Conservation (phyloP, 2,113 vertebrate genomes). For the Podilymbus podiceps region DNA sequence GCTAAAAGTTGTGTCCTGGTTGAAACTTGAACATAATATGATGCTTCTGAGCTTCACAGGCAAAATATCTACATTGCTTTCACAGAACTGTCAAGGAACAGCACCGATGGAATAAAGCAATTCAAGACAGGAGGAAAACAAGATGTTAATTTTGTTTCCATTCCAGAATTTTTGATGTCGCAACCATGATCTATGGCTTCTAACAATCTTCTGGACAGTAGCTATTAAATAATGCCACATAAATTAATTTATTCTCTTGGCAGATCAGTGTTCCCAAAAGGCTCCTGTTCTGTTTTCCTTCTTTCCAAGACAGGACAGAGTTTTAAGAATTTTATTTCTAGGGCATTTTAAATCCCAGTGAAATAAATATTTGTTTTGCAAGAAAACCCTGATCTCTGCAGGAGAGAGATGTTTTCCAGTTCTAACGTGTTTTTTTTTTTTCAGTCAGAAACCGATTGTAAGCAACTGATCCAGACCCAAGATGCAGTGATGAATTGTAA, state of each 20-base stretch:
- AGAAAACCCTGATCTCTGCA: background rate
- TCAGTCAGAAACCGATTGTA: background rate
- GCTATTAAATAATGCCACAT: background rate
- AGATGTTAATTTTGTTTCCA: background rate
- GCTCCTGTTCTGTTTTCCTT: background rate
- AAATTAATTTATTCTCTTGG: conserved; percentile 5
- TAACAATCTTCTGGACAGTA: background rate
- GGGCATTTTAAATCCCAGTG: background rate
- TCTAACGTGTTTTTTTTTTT: background rate
- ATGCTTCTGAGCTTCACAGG: background rate
- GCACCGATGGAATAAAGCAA: fast-evolving
- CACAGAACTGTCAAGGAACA: background rate
- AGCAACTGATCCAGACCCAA: background rate
- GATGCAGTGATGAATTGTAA: background rate
- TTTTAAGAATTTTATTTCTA: background rate
- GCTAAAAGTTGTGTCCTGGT: background rate
- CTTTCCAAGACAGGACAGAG: background rate
- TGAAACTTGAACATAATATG: background rate
- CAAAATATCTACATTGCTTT: background rate
- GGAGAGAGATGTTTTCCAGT: background rate
- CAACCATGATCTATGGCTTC: conserved; percentile 25
- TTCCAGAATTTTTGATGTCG: conserved; percentile 24
- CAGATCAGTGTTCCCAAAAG: background rate
- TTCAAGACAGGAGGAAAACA: background rate
- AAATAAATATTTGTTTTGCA: conserved; percentile 1